Base-by-base conservation (phyloP, 1,140 invertebrate species). In the Dryas iulia region DNA sequence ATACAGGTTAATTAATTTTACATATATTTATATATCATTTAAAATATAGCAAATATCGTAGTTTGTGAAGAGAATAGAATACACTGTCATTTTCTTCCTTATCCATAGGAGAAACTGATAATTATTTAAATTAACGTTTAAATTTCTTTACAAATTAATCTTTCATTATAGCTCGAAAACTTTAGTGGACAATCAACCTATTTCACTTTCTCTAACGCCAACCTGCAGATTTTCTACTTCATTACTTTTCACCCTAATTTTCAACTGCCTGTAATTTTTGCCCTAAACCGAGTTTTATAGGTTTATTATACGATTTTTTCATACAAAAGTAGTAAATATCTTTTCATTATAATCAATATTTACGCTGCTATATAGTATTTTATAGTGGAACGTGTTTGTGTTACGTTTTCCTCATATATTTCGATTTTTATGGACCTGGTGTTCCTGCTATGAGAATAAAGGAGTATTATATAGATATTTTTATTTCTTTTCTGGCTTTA, bases 181-280 rank as follows among this genome's bases (percentile, higher is more conserved):
- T 62, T 62, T 28, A 26, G 21, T 28, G 14, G 39, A 52, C 47
- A 2, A 11, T 21, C 26, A 47, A 18, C 47, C 47, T 33, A 23
- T 53, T 33, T 26, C 0, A 24, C 26, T 33, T 25, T 63, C 35
- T 61, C 30, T 52, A 21, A 52, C 47, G 18, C 6, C 39, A 63
- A 12, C 31, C n/a, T 47, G 53, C 35, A 35, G 24, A 69, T 62
- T 63, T 69, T 69, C 66, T 62, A 63, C 66, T 47, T 54, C 59
- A 62, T 69, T 69, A 47, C 35, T 54, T 62, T 58, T 52, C 23
- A 47, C 59, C 59, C 59, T 26, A 59, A 62, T 59, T 61, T 39
- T 47, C 47, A 69, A 69, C 24, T 57, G 59, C 18, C 59, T 60
- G 24, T 63, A 62, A 69, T 59, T 62, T 35, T 33, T 54, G 28